Evolutionary conservation across 1,140 invertebrate genomes (phyloP), one percentile per base, ranked within the genome.

Genomic region (Lysiphlebus fabarum): DNA sequence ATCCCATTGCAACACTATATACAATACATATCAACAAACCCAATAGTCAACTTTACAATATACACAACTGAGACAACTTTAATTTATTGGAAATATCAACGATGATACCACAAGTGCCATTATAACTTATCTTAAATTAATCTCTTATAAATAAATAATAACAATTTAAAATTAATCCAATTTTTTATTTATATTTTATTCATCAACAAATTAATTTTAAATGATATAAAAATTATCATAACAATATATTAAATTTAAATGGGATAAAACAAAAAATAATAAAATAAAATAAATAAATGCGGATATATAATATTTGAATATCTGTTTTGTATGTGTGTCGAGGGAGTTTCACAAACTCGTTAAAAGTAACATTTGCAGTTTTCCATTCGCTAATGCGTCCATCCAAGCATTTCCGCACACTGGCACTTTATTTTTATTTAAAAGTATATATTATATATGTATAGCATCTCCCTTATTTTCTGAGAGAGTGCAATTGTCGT

Each of bases 401-500:
- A 68, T 72, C 67, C 65, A 62, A 65, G 59, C 66, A 62, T 73
- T 68, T 71, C 66, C 61, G 62, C 42, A 47, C 58, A 48, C 36
- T 63, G 62, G 67, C 59, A 76, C 66, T 77, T 76, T 76, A 78
- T 78, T 79, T 79, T 77, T 78, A 77, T 79, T 79, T 71, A 76
- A 26, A 77, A 78, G 65, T 70, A 63, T 65, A 26, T 48, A n/a
- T n/a, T n/a, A n/a, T 10, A 48, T 12, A 48, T 38, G 2, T 40
- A 58, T 33, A 34, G 11, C 55, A 36, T 8, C 17, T 26, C 17
- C 17, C 17, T 26, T 26, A 26, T 26, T 26, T 26, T 26, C 17
- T 26, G 1, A 26, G 17, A 26, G 17, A 26, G 0, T 26, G 17
- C 17, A 26, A 40, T 41, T 38, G 47, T 11, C 17, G 33, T 34